Evolutionary conservation across 37 sponge, comb jelly and placozoan species (phyloP), one percentile per base, ranked within the genome.

Genomic region (Cliona cf. orientalis): DNA sequence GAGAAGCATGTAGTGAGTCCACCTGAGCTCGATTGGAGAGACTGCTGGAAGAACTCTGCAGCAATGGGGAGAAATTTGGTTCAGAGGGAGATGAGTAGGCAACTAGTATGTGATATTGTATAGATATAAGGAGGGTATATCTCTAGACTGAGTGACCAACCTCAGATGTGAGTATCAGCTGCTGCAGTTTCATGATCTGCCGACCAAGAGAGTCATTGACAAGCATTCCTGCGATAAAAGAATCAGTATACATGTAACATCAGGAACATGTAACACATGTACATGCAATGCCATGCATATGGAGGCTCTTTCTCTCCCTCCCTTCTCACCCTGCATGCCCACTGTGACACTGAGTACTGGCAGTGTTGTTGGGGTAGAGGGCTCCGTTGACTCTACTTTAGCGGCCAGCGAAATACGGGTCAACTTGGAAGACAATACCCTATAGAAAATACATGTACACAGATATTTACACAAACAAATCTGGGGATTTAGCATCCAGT

Each of bases 11-110:
- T 28, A 80, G 60, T 2, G 87, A 87, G 33, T 80, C 74, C 4
- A 87, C 46, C 3, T 77, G 68, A n/a, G 77, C 45, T 25, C 29
- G 19, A 32, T 77, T 85, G 37, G 85, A 78, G 38, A 85, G 69
- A 6, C 31, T 40, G 21, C 42, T 40, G 23, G 78, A 69, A 12
- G 66, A 57, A 23, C 38, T 66, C 85, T 85, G 37, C 2, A 0
- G 7, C 41, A n/a, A n/a, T n/a, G n/a, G n/a, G n/a, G n/a, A n/a
- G n/a, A n/a, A n/a, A n/a, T n/a, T n/a, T n/a, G n/a, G n/a, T n/a
- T n/a, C n/a, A n/a, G n/a, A n/a, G n/a, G n/a, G n/a, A n/a, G n/a
- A n/a, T n/a, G n/a, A n/a, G n/a, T n/a, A n/a, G n/a, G n/a, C n/a
- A n/a, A n/a, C n/a, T n/a, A n/a, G n/a, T n/a, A n/a, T n/a, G n/a